Evolutionary conservation across 1,140 invertebrate genomes (phyloP).

Genomic region (Antheraea pernyi): DNA sequence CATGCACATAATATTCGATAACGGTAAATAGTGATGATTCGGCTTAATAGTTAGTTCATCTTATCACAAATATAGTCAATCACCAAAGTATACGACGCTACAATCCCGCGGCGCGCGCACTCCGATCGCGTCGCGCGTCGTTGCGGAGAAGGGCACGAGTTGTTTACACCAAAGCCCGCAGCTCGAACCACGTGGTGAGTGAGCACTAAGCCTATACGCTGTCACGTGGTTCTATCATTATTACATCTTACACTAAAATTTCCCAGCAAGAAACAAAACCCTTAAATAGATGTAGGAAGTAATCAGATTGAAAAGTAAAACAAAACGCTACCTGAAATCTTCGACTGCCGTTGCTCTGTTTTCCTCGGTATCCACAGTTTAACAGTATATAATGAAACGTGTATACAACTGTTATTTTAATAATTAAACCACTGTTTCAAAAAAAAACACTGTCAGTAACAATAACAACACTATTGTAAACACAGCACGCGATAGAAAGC

Average conservation of each 20-base stretch:
- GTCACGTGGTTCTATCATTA: slow-evolving; percentile 54
- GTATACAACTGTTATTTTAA: slow-evolving; percentile 18
- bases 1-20: neutral
- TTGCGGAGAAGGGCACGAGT: slow-evolving; percentile 56
- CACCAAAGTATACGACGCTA: slow-evolving; percentile 4
- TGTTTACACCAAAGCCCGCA: slow-evolving; percentile 67
- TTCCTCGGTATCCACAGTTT: slow-evolving; percentile 47
- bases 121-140: slow-evolving; percentile 24
- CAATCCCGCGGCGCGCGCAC: slow-evolving; percentile 14
- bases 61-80: neutral
- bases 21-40: neutral
- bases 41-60: neutral
- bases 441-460: slow-evolving; percentile 47
- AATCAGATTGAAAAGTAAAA: slow-evolving; percentile 69
- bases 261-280: neutral
- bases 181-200: slow-evolving; percentile 65
- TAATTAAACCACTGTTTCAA: slow-evolving; percentile 31
- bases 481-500: slow-evolving; percentile 57
- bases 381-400: slow-evolving; percentile 30
- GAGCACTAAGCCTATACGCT: slow-evolving; percentile 48
- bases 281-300: slow-evolving; percentile 47
- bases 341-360: slow-evolving; percentile 63
- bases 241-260: neutral
- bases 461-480: slow-evolving; percentile 72
- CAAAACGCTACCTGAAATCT: slow-evolving; percentile 71